These are phyloP conservation scores for Zapornia atra DNA, from an alignment of 2,113 vertebrate species.

Conservation along the genomic window DNA sequence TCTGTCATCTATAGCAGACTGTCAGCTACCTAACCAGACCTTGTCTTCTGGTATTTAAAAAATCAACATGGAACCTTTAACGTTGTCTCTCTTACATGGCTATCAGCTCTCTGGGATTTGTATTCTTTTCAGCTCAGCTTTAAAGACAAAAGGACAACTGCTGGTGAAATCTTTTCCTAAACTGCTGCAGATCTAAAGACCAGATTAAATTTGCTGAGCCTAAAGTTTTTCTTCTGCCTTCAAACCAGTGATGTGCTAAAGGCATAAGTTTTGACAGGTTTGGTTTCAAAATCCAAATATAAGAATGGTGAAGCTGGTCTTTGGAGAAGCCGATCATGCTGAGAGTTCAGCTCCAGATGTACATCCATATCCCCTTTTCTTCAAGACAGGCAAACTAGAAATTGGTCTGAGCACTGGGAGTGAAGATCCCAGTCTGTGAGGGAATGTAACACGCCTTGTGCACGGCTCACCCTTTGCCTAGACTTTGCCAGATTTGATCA, in stretches of 20 bases:
- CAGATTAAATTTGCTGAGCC: neutral
- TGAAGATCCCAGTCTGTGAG: neutral
- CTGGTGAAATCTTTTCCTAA: neutral
- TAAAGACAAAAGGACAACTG: neutral
- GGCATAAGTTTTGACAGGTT: neutral
- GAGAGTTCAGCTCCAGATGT: neutral
- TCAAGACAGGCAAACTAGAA: neutral
- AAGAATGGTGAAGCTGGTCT: neutral
- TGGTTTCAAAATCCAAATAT: neutral
- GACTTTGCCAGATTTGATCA: conserved; percentile 4
- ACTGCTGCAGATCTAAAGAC: neutral
- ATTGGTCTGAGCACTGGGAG: neutral
- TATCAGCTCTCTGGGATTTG: neutral
- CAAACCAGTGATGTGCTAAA: neutral
- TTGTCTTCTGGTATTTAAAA: neutral
- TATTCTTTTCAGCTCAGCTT: neutral
- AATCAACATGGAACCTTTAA: neutral
- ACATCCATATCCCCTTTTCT: neutral
- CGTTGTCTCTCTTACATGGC: neutral
- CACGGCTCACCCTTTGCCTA: conserved; percentile 44
- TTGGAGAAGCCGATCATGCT: neutral
- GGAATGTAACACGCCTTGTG: neutral
- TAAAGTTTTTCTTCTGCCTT: neutral
- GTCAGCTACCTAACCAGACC: neutral
- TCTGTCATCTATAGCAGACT: neutral